A percentile compares a stretch with the other conserved stretches of the same genome.
phyloP scores from a whole-genome alignment of 1,140 invertebrate species.

The Drosophila pallidifrons region DNA sequence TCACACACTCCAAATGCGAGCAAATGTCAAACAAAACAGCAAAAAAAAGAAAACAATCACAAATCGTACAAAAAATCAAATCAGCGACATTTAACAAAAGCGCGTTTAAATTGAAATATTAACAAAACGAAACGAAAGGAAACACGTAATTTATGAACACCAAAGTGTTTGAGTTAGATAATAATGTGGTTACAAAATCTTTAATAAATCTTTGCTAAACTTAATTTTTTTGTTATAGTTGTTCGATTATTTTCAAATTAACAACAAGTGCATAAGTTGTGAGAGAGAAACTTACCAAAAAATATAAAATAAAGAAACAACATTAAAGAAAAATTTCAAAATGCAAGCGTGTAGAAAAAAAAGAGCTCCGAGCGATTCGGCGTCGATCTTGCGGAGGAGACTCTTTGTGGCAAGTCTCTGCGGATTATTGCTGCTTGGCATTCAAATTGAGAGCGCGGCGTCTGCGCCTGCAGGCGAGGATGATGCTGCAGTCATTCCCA shows the following conservation, averaged over 20 bases:
- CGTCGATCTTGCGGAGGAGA: slow-evolving; percentile 58
- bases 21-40: slow-evolving; percentile 42
- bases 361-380: slow-evolving; percentile 60
- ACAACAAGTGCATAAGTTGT: slow-evolving; percentile 73
- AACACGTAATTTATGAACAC: slow-evolving; percentile 40
- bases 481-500: slow-evolving; percentile 47
- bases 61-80: slow-evolving; percentile 51
- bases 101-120: slow-evolving; percentile 26
- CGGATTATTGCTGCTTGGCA: slow-evolving; percentile 75
- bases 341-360: slow-evolving; percentile 77
- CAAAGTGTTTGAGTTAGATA: slow-evolving; percentile 42
- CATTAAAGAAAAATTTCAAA: slow-evolving; percentile 39
- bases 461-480: slow-evolving; percentile 79
- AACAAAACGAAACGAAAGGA: slow-evolving; percentile 17
- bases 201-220: slow-evolving; percentile 41
- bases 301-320: slow-evolving; percentile 13
- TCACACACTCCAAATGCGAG: slow-evolving; percentile 27
- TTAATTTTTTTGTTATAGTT: slow-evolving; percentile 51
- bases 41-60: slow-evolving; percentile 18
- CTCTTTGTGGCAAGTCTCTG: slow-evolving; percentile 66
- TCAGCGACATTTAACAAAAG: slow-evolving; percentile 35
- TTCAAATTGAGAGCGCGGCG: slow-evolving; percentile 76
- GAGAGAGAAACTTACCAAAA: slow-evolving; percentile 59
- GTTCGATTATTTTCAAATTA: slow-evolving; percentile 47
- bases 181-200: slow-evolving; percentile 37